Evolutionary conservation across 2,797 vertebrate species (phyloP).

Genomic region (Sebastes taczanowskii): DNA sequence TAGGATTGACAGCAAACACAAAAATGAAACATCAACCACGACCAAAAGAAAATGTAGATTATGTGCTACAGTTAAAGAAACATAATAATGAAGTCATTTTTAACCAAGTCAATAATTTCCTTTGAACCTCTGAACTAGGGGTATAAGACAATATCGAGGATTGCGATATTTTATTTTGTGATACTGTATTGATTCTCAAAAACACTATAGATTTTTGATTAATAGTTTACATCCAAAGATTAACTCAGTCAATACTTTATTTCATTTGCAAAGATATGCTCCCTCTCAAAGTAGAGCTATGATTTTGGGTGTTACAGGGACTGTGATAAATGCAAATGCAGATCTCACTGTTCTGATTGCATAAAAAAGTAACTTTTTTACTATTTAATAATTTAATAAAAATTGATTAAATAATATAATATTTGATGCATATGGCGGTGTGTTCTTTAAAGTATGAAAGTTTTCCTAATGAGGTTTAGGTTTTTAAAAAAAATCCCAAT

Average conservation of each 20-base stretch:
- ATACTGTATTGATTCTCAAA: no score
- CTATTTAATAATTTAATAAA: neutral
- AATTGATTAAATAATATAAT: fast-evolving
- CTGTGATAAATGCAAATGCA: no score
- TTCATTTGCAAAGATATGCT: neutral
- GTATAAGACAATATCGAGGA: no score
- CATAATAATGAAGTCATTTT: neutral
- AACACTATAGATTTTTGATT: neutral
- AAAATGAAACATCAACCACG: neutral
- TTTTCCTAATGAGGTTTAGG: no score
- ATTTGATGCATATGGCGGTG: neutral
- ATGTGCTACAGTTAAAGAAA: neutral
- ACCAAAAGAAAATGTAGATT: neutral
- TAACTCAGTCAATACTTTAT: neutral
- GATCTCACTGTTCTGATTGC: no score
- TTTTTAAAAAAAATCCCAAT: no score
- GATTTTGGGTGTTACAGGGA: no score
- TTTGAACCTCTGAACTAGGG: neutral
- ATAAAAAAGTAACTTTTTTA: neutral
- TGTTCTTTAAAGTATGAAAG: neutral
- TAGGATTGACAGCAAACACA: neutral
- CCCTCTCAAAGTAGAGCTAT: neutral
- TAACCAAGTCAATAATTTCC: neutral
- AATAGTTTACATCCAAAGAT: neutral
- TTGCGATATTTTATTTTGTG: no score